phyloP scores from a whole-genome alignment of 1,140 invertebrate genomes.

The Heliconius nattereri region DNA sequence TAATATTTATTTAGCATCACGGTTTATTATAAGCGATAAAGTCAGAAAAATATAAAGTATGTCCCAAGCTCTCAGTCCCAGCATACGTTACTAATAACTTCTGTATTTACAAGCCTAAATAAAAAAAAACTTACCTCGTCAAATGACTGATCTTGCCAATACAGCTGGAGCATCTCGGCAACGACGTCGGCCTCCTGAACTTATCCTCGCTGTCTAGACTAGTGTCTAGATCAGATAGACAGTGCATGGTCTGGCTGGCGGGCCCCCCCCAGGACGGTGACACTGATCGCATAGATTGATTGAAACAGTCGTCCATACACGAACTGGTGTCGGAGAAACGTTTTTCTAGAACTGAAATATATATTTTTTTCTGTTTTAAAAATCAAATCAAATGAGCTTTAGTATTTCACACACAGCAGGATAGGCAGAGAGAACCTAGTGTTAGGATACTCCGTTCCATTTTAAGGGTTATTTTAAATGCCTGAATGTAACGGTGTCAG shows the following conservation, averaged over 20 bases:
- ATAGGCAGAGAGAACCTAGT: too few species aligned
- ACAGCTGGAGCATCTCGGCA: constrained; percentile 88
- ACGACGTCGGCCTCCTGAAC: constrained; percentile 67
- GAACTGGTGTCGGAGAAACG: constrained; percentile 72
- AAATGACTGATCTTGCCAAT: constrained; percentile 88
- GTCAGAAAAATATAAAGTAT: too few species aligned
- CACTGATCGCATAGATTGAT: constrained; percentile 63
- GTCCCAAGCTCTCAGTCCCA: too few species aligned
- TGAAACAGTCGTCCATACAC: constrained; percentile 69
- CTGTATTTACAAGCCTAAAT: neutral
- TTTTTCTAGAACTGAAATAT: constrained; percentile 63
- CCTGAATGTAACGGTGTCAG: too few species aligned
- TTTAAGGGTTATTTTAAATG: too few species aligned
- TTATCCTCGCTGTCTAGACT: constrained; percentile 66
- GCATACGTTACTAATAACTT: too few species aligned
- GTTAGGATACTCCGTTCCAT: too few species aligned
- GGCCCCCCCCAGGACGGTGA: constrained; percentile 68
- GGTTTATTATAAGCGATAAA: too few species aligned
- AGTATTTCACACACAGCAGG: too few species aligned
- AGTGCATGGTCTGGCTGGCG: constrained; percentile 71
- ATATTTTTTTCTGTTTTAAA: neutral
- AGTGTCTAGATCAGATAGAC: constrained; percentile 68
- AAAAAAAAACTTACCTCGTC: constrained; percentile 63
- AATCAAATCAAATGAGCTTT: too few species aligned
- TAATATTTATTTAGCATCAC: too few species aligned